Evolutionary conservation across 2,888 invertebrate genomes (phyloP), one percentile per base, ranked within the genome.

Genomic region (Athalia cordata): DNA sequence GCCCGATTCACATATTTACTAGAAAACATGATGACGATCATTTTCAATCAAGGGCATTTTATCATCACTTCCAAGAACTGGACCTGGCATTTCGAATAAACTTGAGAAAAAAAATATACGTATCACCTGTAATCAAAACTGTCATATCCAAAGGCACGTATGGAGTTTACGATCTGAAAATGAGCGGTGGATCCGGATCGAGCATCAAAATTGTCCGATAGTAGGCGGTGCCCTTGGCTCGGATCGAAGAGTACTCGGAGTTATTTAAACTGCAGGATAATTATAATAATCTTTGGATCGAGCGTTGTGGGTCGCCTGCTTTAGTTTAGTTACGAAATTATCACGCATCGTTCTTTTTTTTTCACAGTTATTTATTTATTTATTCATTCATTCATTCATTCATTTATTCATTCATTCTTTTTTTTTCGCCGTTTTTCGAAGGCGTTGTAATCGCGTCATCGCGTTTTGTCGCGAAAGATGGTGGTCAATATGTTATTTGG

Each of bases 391-490:
- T 9, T 49, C 4, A 6, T 50, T 66, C 3, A 8, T 13, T 49
- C 6, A 49, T 49, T 13, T 7, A 11, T 45, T 13, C 9, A 11
- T 45, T 47, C 6, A 13, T 66, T 13, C 15, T 49, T 47, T 7
- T 50, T 66, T 66, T 50, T 13, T 67, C 6, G 4, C 5, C 15
- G 15, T 49, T 50, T 13, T 15, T 29, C 68, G 29, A 52, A 52
- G 52, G 29, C 52, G 68, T 52, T 61, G 50, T 66, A 49, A 9
- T 49, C 68, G 55, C 68, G 68, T 68, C 68, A 68, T 68, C 68
- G 52, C 0, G n/a, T 68, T 68, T 45, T 55, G n/a, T 29, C 13
- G n/a, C 52, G 11, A 52, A 15, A n/a, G n/a, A 15, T 13, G 49
- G 5, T 13, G 47, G n/a, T 47, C 49, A 4, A 55, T 50, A 75